Base-by-base conservation (phyloP, 2,113 vertebrate species). In the Stigmatopora nigra region DNA sequence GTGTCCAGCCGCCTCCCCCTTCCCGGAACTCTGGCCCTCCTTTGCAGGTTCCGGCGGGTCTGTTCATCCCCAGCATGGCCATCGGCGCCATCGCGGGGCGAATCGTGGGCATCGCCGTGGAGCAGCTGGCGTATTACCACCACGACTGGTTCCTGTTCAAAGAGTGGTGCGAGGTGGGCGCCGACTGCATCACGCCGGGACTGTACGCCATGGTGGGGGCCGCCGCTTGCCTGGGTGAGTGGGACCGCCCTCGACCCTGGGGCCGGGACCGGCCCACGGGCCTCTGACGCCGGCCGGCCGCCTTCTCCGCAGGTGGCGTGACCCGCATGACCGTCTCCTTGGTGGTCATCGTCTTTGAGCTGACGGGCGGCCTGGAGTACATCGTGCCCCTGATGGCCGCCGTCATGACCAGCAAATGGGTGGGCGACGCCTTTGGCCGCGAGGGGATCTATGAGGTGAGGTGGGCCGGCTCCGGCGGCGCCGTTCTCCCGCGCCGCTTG, bases 371-470 rank as follows among this genome's bases (percentile, higher is more conserved):
- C 2, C 80, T 99, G 77, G 96, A 99, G 82, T 99, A 99, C 84
- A 99, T 99, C 69, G 97, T 99, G 55, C 97, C 97, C 9, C 92
- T 99, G 44, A 99, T 99, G 97, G 97, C 96, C 3, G 97, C 97
- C 6, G 95, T 99, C 70, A 99, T 99, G 97, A 98, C 97, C 88
- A 99, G 96, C 90, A 99, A 99, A 82, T 99, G 97, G 97, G 97
- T 99, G 80, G 97, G 97, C 25, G 97, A 99, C 61, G 97, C 97
- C 14, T 99, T 99, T 53, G 97, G 97, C 15, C 92, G 97, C 14
- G 95, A 97, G 91, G 97, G 97, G 48, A 99, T 99, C 87, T 99
- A 99, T 45, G 97, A 99, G 85, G 25, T 31, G 25, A 31, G 25
- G 25, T 3, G 25, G 25, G n/a, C n/a, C n/a, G n/a, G n/a, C n/a